Evolutionary conservation across 2,797 vertebrate species (phyloP).

Genomic region (Thalassophryne amazonica): DNA sequence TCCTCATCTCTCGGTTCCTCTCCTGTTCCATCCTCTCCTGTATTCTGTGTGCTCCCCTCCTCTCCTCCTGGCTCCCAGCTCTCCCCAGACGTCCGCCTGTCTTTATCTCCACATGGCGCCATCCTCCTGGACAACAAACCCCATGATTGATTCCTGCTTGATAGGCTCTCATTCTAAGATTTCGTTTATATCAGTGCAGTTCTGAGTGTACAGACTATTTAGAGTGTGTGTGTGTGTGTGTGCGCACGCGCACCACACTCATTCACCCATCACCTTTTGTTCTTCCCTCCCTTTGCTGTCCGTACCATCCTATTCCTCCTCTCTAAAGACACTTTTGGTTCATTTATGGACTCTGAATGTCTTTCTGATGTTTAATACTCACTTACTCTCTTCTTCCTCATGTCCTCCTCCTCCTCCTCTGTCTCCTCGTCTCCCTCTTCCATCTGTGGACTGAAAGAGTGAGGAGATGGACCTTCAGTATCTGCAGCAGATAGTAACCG

Average conservation of each 20-base stretch:
- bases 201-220: slow-evolving; percentile 72
- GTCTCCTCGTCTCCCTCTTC: slow-evolving; percentile 10
- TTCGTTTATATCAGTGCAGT: slow-evolving; percentile 94
- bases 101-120: slow-evolving; percentile 95
- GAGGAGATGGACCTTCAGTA: slow-evolving; percentile 75
- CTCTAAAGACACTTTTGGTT: slow-evolving; percentile 29
- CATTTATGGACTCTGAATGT: slow-evolving; percentile 34
- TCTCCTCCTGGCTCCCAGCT: slow-evolving; percentile 20
- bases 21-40: not conserved
- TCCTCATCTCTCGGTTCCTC: not conserved
- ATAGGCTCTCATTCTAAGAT: slow-evolving; percentile 92
- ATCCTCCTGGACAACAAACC: slow-evolving; percentile 91
- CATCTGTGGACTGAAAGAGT: slow-evolving; percentile 70
- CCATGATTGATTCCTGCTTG: slow-evolving; percentile 97
- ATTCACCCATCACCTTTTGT: slow-evolving; percentile 56
- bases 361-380: slow-evolving; percentile 16
- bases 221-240: slow-evolving; percentile 5
- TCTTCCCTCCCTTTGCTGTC: slow-evolving; percentile 34
- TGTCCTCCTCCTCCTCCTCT: slow-evolving; percentile 9
- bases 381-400: slow-evolving; percentile 31
- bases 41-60: not conserved
- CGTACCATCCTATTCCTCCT: slow-evolving; percentile 22
- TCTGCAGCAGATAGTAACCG: slow-evolving; percentile 69
- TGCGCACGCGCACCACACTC: no score
- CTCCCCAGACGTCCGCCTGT: slow-evolving; percentile 80